Evolutionary conservation across 1,140 invertebrate genomes (phyloP).

Genomic region (Magallana ariakensis): DNA sequence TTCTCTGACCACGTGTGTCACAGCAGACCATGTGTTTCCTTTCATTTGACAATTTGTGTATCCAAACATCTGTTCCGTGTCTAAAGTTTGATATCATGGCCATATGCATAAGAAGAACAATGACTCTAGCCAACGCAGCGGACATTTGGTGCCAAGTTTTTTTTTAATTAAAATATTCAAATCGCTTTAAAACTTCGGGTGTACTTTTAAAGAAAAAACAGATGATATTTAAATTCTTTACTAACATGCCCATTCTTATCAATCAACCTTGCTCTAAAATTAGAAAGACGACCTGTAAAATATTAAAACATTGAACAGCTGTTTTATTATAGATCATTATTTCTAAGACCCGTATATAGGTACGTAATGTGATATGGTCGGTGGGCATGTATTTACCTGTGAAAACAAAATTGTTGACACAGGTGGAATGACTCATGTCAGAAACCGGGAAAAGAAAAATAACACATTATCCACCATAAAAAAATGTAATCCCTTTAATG

Average conservation of each 20-base stretch:
- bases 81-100: not conserved
- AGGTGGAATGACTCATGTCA: conserved; percentile 30
- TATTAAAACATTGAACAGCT: conserved; percentile 9
- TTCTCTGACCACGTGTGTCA: not conserved
- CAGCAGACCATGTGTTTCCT: conserved; percentile 20
- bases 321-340: not conserved
- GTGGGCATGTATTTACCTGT: conserved; percentile 13
- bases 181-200: no score
- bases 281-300: not conserved
- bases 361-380: conserved; percentile 1
- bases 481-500: not conserved
- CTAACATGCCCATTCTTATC: no score
- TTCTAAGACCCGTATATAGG: not conserved
- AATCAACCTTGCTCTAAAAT: no score
- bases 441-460: not conserved
- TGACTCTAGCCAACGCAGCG: no score
- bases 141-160: no score
- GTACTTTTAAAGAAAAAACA: no score
- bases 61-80: conserved; percentile 10
- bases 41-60: conserved; percentile 20
- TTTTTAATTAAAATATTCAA: no score
- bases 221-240: no score
- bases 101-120: not conserved
- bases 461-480: not conserved
- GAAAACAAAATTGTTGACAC: conserved; percentile 34